Evolutionary conservation across 2,113 vertebrate species (phyloP).

Genomic region (Greenwoodochromis staneri): DNA sequence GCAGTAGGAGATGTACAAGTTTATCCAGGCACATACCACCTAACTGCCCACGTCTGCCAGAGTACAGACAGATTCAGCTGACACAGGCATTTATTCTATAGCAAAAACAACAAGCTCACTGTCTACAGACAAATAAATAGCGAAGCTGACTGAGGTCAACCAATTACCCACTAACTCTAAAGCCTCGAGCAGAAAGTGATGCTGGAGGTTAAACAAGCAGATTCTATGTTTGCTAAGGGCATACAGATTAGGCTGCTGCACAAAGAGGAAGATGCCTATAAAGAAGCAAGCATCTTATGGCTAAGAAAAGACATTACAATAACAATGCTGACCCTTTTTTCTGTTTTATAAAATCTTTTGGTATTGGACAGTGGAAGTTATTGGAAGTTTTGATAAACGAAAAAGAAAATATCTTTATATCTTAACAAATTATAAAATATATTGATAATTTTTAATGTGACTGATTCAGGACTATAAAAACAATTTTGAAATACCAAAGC

Average conservation of each 20-base stretch:
- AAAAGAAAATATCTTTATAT: not conserved
- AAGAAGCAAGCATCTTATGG: not conserved
- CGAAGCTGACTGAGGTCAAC: not conserved
- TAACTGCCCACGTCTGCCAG: slow-evolving; percentile 2
- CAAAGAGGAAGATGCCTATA: not conserved
- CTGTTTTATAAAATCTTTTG: not conserved
- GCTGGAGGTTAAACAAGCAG: not conserved
- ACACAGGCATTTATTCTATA: not conserved
- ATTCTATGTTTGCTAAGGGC: not conserved
- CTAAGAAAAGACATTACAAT: not conserved
- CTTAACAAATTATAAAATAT: not conserved
- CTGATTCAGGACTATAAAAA: not conserved
- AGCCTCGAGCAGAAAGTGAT: not conserved
- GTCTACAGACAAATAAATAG: slow-evolving; percentile 11
- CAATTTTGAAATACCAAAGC: not conserved
- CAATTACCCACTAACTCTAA: not conserved
- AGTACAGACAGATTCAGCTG: slow-evolving; percentile 26
- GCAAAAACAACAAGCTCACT: slow-evolving; percentile 21
- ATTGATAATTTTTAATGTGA: not conserved
- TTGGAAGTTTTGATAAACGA: not conserved
- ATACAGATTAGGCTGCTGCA: slow-evolving; percentile 19
- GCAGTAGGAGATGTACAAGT: not conserved
- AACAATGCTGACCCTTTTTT: not conserved
- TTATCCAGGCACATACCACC: slow-evolving; percentile 12
- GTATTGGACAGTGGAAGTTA: not conserved